Evolutionary conservation across 1,140 invertebrate species (phyloP), one percentile per base, ranked within the genome.

Genomic region (Drosophila subpulchrella): DNA sequence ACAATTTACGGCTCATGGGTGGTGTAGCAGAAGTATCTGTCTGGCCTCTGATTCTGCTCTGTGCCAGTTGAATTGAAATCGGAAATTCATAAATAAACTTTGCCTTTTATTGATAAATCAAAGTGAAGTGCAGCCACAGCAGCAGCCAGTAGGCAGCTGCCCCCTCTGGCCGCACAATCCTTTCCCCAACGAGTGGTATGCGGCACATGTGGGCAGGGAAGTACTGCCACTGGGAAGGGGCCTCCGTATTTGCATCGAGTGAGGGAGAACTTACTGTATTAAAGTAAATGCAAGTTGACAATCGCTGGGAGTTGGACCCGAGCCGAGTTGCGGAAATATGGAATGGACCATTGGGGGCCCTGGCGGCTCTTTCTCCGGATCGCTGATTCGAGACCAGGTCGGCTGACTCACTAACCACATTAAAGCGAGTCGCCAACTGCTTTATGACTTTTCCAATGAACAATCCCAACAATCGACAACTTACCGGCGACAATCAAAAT

Each of bases 11-110:
- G 50, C 53, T 46, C 44, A 72, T 76, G 65, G 65, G 71, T 71
- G 54, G 55, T 62, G 59, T 20, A 63, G 32, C 46, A 41, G 34
- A 65, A 58, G 36, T 48, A 61, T 48, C 47, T 60, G 34, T 20
- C 42, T 70, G 39, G 38, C 30, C 61, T 46, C 24, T 55, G 57
- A 56, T 53, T 54, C 57, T 63, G 57, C 38, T n/a, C 53, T 54
- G 38, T 38, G 67, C n/a, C 55, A 53, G 50, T 51, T 60, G 61
- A 71, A 85, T 65, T 75, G 62, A 78, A 86, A 78, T 82, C 78
- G 78, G 51, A 82, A 86, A 82, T 86, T 86, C 75, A 82, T 86
- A 86, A 86, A 81, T 81, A 86, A 86, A 78, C 75, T 67, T 75
- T 78, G 68, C 47, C 65, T 81, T 78, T 85, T 81, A 85, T 85